These are phyloP conservation scores for Caligus rogercresseyi DNA, from an alignment of 1,140 invertebrate genomes.

Conservation along the genomic window DNA sequence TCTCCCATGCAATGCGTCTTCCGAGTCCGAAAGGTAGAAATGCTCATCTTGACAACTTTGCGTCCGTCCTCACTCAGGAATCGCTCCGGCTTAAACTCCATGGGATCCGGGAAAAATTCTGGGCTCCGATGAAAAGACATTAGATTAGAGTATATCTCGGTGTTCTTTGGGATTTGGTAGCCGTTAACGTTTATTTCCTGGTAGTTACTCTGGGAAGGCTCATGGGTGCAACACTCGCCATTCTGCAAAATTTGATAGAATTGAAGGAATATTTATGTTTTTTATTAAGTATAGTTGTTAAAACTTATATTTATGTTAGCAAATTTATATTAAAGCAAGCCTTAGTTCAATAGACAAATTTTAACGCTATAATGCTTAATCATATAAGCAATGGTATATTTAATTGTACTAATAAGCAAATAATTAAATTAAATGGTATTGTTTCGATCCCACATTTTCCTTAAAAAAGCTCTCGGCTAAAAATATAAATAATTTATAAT, in stretches of 20 bases:
- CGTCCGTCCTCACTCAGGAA: conserved; percentile 1
- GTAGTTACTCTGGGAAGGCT: conserved; percentile 29
- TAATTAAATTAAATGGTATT: not conserved
- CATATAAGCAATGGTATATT: too few relatives aligned
- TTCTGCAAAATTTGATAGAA: not conserved
- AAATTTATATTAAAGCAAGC: not conserved
- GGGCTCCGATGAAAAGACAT: not conserved
- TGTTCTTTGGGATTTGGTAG: conserved; percentile 26
- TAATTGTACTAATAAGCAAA: too few relatives aligned
- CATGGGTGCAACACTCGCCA: conserved; percentile 27
- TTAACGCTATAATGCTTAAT: too few relatives aligned
- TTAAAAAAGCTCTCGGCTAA: too few relatives aligned
- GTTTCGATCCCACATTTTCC: too few relatives aligned
- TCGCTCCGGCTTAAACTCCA: not conserved
- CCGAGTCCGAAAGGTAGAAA: not conserved
- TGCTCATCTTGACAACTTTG: not conserved
- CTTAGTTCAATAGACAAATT: too few relatives aligned
- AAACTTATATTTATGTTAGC: not conserved
- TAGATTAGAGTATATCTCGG: not conserved
- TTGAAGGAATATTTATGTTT: not conserved
- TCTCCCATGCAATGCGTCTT: not conserved
- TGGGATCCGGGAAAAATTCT: not conserved
- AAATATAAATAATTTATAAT: too few relatives aligned
- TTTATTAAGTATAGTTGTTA: not conserved
- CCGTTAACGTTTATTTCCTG: conserved; percentile 25